Evolutionary conservation across 2,888 invertebrate genomes (phyloP).

Genomic region (Archips xylosteana): DNA sequence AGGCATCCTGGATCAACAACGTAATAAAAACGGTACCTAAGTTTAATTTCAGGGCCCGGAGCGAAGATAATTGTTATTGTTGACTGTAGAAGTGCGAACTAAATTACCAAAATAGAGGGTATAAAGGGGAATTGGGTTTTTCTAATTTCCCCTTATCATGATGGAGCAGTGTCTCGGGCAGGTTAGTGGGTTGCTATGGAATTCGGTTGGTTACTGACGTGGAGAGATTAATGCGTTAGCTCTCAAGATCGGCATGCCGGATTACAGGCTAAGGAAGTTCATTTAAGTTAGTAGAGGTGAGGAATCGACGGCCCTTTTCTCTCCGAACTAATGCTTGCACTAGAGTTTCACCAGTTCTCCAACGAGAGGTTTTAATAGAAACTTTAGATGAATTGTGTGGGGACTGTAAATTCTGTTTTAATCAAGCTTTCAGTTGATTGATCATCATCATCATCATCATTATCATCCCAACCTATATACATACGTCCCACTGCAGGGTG

Average conservation of each 20-base stretch:
- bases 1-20: slow-evolving; percentile 17
- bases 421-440: neutral
- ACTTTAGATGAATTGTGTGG: neutral
- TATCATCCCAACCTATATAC: too few species aligned
- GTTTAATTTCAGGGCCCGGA: slow-evolving; percentile 15
- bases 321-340: neutral
- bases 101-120: slow-evolving; percentile 21
- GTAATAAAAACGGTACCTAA: slow-evolving; percentile 21
- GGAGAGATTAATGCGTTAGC: slow-evolving; percentile 31
- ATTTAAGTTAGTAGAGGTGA: slow-evolving; percentile 38
- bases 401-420: neutral
- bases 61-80: slow-evolving; percentile 24
- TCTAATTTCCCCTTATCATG: slow-evolving; percentile 27
- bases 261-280: slow-evolving; percentile 34
- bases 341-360: neutral
- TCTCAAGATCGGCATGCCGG: slow-evolving; percentile 28
- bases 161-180: slow-evolving; percentile 9
- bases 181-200: slow-evolving; percentile 15
- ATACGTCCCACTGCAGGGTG: too few species aligned
- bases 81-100: slow-evolving; percentile 27
- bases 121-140: slow-evolving; percentile 23
- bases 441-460: too few species aligned
- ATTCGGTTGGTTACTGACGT: slow-evolving; percentile 34
- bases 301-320: slow-evolving; percentile 16
- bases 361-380: slow-evolving; percentile 1